Conservation (phyloP, 2,797 vertebrate genomes). For the Scyliorhinus canicula region DNA sequence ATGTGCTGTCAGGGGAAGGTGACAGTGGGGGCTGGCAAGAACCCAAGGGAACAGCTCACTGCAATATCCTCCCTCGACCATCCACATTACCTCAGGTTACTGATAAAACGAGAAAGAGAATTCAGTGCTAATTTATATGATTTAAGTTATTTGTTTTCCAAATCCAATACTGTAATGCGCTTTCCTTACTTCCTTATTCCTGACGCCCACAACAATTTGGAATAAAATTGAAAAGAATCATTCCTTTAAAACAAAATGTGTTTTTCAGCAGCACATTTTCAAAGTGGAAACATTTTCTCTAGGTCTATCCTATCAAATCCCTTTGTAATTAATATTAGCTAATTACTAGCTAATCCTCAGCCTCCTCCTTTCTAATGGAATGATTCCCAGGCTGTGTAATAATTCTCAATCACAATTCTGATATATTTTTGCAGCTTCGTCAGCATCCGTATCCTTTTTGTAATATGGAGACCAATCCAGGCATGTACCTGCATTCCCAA, state of each 20-base stretch:
- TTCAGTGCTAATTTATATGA: not conserved
- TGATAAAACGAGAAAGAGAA: not conserved
- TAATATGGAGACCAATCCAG: not conserved
- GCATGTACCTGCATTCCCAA: not conserved
- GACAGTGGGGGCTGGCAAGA: not conserved
- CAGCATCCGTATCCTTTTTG: not conserved
- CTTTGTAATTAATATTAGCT: not conserved
- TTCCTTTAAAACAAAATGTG: not conserved
- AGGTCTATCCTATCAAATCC: not conserved
- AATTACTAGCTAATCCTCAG: not conserved
- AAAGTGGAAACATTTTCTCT: not conserved
- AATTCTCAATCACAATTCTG: not conserved
- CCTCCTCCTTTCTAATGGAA: not conserved
- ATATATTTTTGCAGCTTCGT: not conserved
- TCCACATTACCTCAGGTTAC: not conserved
- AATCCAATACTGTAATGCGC: not conserved
- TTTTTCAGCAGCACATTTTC: not conserved
- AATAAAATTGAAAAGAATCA: not conserved
- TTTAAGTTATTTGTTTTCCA: not conserved
- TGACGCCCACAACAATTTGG: not conserved
- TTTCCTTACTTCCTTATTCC: not conserved
- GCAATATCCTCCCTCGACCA: not conserved
- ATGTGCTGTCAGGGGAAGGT: not conserved
- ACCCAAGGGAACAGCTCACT: not conserved
- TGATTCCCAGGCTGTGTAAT: not conserved